These are phyloP conservation scores for Microhierax caerulescens DNA, from an alignment of 2,797 vertebrate genomes.

Conservation along the genomic window DNA sequence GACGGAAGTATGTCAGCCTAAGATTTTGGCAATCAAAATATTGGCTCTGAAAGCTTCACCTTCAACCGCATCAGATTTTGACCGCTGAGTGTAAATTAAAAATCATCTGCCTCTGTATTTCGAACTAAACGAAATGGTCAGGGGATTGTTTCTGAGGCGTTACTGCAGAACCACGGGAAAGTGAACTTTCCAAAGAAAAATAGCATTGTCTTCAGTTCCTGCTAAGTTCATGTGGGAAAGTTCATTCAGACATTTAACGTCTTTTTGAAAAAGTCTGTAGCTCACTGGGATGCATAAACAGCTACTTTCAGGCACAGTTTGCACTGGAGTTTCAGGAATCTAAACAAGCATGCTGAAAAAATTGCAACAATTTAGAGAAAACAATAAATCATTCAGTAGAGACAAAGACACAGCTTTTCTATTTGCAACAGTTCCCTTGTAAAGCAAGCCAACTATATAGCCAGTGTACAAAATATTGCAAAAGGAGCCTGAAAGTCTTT, in stretches of 20 bases:
- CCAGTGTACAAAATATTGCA: neutral
- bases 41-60: neutral
- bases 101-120: neutral
- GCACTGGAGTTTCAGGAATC: neutral
- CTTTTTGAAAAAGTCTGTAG: neutral
- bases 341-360: neutral
- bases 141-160: neutral
- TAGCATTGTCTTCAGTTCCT: neutral
- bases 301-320: neutral
- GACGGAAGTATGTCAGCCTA: neutral
- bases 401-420: neutral
- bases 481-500: neutral
- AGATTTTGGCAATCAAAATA: neutral
- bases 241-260: neutral
- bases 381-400: conserved; percentile 19
- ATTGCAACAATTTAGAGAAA: neutral
- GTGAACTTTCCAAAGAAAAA: neutral
- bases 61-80: neutral
- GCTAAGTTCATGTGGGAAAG: neutral
- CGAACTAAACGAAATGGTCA: neutral
- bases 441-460: neutral
- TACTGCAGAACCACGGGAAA: neutral
- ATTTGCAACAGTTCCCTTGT: neutral
- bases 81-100: neutral
- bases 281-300: neutral